Percentiles rank a stretch among this genome's conserved stretches.
These are phyloP conservation scores for Drosophila subquinaria DNA, from an alignment of 2,888 invertebrate genomes.

Conservation along the genomic window DNA sequence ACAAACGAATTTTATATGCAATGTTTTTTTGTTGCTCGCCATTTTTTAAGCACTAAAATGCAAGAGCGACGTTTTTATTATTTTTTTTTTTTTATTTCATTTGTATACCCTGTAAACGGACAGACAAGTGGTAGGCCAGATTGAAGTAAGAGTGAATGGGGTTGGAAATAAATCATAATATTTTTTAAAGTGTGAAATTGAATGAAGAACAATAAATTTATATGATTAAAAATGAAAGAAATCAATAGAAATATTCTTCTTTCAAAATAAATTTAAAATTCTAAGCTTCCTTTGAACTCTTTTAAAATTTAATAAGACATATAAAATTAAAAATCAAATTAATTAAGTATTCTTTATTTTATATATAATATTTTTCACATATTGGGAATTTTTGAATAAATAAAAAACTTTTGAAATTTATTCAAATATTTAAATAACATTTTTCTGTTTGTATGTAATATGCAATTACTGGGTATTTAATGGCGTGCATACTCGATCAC, in stretches of 20 bases:
- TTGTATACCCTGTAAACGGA: constrained; percentile 31
- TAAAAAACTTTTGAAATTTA: neutral
- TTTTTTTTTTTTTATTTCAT: constrained; percentile 6
- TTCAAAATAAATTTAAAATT: too few species aligned
- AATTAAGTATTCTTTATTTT: too few species aligned
- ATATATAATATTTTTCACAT: too few species aligned
- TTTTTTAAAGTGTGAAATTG: neutral
- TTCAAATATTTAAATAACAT: neutral
- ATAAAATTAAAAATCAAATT: too few species aligned
- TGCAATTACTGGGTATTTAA: constrained; percentile 28
- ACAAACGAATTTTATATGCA: constrained; percentile 56
- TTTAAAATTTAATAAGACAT: too few species aligned
- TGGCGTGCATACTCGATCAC: neutral
- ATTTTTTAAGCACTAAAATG: constrained; percentile 41
- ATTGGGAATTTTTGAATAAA: too few species aligned
- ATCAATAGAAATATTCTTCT: too few species aligned
- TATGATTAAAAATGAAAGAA: too few species aligned
- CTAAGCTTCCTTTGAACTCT: too few species aligned
- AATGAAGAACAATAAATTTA: neutral
- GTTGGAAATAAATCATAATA: neutral
- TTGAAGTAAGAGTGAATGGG: neutral
- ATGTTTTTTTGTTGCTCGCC: constrained; percentile 28
- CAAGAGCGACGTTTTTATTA: constrained; percentile 28
- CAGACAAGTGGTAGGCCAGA: neutral
- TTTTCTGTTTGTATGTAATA: neutral